A percentile compares a stretch with the other conserved stretches of the same genome.
phyloP scores from a whole-genome alignment of 2,113 vertebrate genomes.

The Recurvirostra avosetta region DNA sequence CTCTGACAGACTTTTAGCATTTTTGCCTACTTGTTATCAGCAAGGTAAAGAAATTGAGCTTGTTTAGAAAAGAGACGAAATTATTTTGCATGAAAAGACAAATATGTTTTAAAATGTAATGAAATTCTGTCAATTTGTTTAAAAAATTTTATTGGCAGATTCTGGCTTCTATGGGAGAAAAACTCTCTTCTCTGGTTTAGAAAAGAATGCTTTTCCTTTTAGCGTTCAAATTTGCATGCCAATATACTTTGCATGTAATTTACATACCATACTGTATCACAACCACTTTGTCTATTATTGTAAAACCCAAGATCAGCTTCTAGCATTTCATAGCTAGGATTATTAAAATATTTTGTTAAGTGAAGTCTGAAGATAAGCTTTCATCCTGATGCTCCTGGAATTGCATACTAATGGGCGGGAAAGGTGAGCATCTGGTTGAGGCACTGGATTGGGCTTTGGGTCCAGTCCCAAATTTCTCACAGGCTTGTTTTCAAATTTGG shows the following conservation, averaged over 20 bases:
- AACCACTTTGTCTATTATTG: conserved; percentile 30
- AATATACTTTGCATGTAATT: conserved; percentile 57
- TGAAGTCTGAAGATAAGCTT: conserved; percentile 43
- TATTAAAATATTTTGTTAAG: conserved; percentile 60
- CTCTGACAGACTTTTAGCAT: not conserved
- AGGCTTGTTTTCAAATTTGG: not conserved
- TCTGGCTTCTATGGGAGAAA: not conserved
- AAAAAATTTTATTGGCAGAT: not conserved
- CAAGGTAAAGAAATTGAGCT: not conserved
- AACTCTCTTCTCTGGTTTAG: not conserved
- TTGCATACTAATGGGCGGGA: not conserved
- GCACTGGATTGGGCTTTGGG: not conserved
- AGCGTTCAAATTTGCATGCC: conserved; percentile 50
- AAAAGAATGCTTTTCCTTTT: conserved; percentile 49
- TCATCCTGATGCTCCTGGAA: conserved; percentile 4
- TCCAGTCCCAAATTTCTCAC: not conserved
- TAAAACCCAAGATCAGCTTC: conserved; percentile 36
- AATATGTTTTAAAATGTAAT: not conserved
- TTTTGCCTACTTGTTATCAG: not conserved
- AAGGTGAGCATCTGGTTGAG: not conserved
- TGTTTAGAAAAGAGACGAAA: not conserved
- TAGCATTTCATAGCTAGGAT: conserved; percentile 35
- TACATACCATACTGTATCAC: conserved; percentile 27
- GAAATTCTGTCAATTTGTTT: not conserved
- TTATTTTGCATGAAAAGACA: not conserved